phyloP scores from a whole-genome alignment of 2,888 invertebrate species.

The Allophyes oxyacanthae region DNA sequence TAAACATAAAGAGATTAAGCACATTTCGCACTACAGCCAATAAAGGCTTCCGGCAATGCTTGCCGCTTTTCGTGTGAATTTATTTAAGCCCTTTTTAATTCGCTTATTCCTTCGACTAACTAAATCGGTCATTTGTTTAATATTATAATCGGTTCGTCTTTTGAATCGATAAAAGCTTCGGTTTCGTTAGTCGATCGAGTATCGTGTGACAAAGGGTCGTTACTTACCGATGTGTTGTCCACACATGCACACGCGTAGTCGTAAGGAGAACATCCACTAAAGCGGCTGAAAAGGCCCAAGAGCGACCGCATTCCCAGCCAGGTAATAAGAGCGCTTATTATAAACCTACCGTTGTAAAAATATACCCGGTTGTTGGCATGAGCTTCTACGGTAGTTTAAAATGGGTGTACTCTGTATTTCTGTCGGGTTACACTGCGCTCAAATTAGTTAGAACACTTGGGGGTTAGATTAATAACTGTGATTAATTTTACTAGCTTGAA shows the following conservation, averaged over 20 bases:
- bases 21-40: conserved; percentile 80
- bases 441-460: conserved; percentile 54
- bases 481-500: conserved; percentile 58
- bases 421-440: conserved; percentile 83
- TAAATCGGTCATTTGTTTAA: conserved; percentile 46
- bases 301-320: conserved; percentile 89
- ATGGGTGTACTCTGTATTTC: conserved; percentile 72
- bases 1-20: conserved; percentile 66
- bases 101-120: conserved; percentile 76
- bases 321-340: conserved; percentile 86
- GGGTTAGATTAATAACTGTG: conserved; percentile 56
- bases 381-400: conserved; percentile 78
- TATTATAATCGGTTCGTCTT: conserved; percentile 16
- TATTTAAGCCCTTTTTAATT: conserved; percentile 66
- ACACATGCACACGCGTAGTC: conserved; percentile 89
- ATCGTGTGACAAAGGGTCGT: conserved; percentile 71
- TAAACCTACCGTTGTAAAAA: conserved; percentile 76
- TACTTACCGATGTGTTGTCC: conserved; percentile 88
- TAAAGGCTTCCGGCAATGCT: conserved; percentile 81
- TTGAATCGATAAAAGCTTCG: conserved; percentile 6
- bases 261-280: conserved; percentile 90
- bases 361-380: conserved; percentile 81
- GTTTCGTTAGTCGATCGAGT: conserved; percentile 74
- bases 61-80: conserved; percentile 85
- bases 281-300: conserved; percentile 89